phyloP scores from a whole-genome alignment of 2,113 vertebrate genomes.

The Oryzias celebensis region DNA sequence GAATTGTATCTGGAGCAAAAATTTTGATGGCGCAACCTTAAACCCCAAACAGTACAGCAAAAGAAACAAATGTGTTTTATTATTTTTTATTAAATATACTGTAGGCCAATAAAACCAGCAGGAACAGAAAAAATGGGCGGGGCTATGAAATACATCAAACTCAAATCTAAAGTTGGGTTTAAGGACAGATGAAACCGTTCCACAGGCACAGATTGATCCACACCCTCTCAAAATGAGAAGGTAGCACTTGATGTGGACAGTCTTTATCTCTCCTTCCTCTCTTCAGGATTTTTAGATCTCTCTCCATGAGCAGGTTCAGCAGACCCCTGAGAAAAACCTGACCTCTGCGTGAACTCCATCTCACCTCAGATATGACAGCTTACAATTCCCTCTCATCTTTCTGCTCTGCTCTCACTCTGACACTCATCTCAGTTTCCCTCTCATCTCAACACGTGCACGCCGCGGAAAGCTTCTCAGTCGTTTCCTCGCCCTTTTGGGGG shows the following conservation, averaged over 20 bases:
- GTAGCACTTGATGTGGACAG: constrained; percentile 38
- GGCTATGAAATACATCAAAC: too few species aligned
- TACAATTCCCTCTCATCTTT: constrained; percentile 61
- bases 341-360: constrained; percentile 71
- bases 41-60: too few species aligned
- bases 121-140: too few species aligned
- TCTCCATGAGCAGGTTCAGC: constrained; percentile 56
- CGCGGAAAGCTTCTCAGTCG: constrained; percentile 35
- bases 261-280: constrained; percentile 51
- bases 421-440: constrained; percentile 39
- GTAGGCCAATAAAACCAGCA: too few species aligned
- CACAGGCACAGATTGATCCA: constrained; percentile 3
- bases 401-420: constrained; percentile 39
- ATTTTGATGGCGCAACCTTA: too few species aligned
- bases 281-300: constrained; percentile 49
- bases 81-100: too few species aligned
- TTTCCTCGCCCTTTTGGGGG: constrained; percentile 10
- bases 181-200: too few species aligned
- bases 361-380: constrained; percentile 74
- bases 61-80: too few species aligned
- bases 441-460: constrained; percentile 45
- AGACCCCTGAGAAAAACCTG: constrained; percentile 70
- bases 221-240: not conserved
- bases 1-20: too few species aligned
- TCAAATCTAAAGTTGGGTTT: too few species aligned